phyloP scores from a whole-genome alignment of 2,888 invertebrate species.

The Eupithecia exiguata region DNA sequence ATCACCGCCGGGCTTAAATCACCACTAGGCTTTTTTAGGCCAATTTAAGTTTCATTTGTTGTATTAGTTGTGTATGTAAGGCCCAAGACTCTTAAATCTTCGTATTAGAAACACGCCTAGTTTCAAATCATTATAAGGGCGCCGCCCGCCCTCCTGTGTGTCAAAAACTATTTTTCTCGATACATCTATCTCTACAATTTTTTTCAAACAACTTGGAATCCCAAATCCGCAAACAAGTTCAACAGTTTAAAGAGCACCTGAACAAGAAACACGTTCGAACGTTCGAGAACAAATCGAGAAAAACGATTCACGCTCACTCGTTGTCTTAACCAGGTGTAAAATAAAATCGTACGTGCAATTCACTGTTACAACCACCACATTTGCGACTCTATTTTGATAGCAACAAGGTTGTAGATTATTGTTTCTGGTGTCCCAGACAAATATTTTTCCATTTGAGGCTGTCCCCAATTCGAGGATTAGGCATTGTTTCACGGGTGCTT shows the following conservation, averaged over 20 bases:
- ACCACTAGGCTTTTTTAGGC: not conserved
- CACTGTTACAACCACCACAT: conserved; percentile 18
- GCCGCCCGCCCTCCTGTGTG: not conserved
- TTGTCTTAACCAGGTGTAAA: conserved; percentile 63
- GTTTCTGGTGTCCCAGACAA: conserved; percentile 68
- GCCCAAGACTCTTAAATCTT: not conserved
- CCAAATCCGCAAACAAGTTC: conserved; percentile 27
- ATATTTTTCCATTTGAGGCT: conserved; percentile 80
- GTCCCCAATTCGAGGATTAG: conserved; percentile 75
- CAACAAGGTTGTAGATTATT: conserved; percentile 22
- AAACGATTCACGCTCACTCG: conserved; percentile 38
- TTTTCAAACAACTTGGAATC: not conserved
- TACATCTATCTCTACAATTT: not conserved
- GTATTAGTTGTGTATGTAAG: no score
- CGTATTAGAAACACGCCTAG: not conserved
- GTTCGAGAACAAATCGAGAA: conserved; percentile 49
- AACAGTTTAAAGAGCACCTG: conserved; percentile 41
- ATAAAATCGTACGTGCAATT: conserved; percentile 64
- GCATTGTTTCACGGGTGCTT: conserved; percentile 58
- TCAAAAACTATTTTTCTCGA: not conserved
- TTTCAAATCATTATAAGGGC: not conserved
- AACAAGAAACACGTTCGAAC: conserved; percentile 50
- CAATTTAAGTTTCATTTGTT: not conserved
- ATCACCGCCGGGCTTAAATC: not conserved
- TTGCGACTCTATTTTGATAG: conserved; percentile 24